phyloP scores from a whole-genome alignment of 2,888 invertebrate genomes.

The Stictocephala bisonia region DNA sequence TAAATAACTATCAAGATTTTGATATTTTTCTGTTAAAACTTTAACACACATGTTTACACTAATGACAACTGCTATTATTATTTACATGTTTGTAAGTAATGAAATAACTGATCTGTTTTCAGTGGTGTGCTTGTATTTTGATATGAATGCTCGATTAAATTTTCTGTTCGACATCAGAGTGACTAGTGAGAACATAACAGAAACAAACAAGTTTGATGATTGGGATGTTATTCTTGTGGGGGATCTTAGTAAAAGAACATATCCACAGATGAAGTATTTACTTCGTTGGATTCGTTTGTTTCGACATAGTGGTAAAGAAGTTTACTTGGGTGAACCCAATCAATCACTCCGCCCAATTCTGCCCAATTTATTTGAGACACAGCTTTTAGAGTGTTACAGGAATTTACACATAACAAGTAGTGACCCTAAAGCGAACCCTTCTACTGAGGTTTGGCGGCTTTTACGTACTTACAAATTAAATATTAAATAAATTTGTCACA shows the following conservation, averaged over 20 bases:
- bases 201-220: not conserved
- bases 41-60: not conserved
- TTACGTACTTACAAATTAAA: not conserved
- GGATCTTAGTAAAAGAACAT: not conserved
- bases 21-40: not conserved
- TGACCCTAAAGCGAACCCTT: not conserved
- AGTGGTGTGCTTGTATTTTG: slow-evolving; percentile 20
- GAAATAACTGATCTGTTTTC: not conserved
- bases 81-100: not conserved
- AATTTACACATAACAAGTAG: slow-evolving; percentile 2
- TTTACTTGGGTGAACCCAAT: slow-evolving; percentile 7
- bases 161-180: slow-evolving; percentile 10
- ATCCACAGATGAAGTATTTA: not conserved
- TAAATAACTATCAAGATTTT: too few relatives aligned
- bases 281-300: slow-evolving; percentile 9
- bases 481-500: too few relatives aligned
- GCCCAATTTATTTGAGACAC: slow-evolving; percentile 10
- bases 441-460: slow-evolving; percentile 12
- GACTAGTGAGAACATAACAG: not conserved
- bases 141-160: slow-evolving; percentile 37
- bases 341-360: not conserved
- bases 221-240: slow-evolving; percentile 26
- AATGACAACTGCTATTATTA: not conserved
- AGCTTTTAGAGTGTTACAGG: slow-evolving; percentile 5
- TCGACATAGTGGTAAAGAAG: not conserved